Conservation (phyloP, 2,888 invertebrate species). For the Mycalesis mineus region DNA sequence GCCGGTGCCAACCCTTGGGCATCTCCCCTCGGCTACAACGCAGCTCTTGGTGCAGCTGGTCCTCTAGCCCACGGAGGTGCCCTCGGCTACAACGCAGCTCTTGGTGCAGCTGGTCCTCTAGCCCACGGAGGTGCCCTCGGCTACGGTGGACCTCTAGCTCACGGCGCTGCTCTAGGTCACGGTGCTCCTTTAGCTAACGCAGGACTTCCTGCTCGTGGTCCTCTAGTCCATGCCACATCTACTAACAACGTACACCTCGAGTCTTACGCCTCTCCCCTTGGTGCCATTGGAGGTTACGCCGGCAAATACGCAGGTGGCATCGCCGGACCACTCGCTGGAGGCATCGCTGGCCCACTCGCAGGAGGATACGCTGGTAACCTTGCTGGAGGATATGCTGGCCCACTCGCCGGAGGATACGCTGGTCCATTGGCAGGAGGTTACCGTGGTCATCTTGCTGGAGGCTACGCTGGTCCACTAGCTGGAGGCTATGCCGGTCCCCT, state of each 20-base stretch:
- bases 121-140: slow-evolving; percentile 15
- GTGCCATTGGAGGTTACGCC: slow-evolving; percentile 1
- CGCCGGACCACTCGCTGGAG: background rate
- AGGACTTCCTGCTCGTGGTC: slow-evolving; percentile 25
- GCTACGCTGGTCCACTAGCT: background rate
- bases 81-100: slow-evolving; percentile 32
- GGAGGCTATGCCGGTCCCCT: slow-evolving; percentile 4
- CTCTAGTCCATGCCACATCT: slow-evolving; percentile 17
- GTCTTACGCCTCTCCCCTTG: slow-evolving; percentile 8
- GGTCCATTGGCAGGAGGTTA: background rate
- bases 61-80: slow-evolving; percentile 19
- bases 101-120: slow-evolving; percentile 21
- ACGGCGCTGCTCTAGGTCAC: slow-evolving; percentile 29
- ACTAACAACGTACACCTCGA: slow-evolving; percentile 7
- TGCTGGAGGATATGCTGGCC: slow-evolving; percentile 10
- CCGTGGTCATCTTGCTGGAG: background rate
- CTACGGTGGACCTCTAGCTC: slow-evolving; percentile 24
- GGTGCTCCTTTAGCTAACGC: slow-evolving; percentile 24
- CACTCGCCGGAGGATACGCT: background rate
- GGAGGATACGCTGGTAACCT: slow-evolving; percentile 11
- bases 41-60: slow-evolving; percentile 22
- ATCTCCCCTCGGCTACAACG: slow-evolving; percentile 36
- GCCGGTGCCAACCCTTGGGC: slow-evolving; percentile 32
- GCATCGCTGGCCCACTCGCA: slow-evolving; percentile 8
- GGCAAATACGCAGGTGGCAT: slow-evolving; percentile 4